Evolutionary conservation across 2,888 invertebrate genomes (phyloP).

Genomic region (Ormyrus rosae): DNA sequence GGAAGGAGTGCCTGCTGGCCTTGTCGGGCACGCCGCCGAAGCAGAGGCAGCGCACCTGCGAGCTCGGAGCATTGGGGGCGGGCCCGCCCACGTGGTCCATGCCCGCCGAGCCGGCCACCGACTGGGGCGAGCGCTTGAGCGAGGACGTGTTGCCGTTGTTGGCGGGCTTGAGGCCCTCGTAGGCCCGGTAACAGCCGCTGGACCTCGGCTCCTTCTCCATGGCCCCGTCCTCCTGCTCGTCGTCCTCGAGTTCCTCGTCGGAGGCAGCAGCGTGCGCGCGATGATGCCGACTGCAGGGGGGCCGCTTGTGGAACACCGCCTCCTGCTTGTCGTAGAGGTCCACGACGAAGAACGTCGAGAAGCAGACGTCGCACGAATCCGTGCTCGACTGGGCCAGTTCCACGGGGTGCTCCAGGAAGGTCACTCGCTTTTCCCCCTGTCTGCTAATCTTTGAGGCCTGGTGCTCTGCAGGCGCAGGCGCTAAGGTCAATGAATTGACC

Average conservation of each 20-base stretch:
- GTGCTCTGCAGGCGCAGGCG: slow-evolving; percentile 43
- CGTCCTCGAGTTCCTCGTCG: slow-evolving; percentile 15
- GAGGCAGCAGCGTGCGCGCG: neutral
- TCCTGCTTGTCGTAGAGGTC: slow-evolving; percentile 50
- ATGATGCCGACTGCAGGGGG: slow-evolving; percentile 36
- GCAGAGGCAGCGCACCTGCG: slow-evolving; percentile 68
- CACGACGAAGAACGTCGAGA: slow-evolving; percentile 47
- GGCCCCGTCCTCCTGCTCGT: slow-evolving; percentile 16
- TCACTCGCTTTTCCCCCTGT: slow-evolving; percentile 55
- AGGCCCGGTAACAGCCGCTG: slow-evolving; percentile 68
- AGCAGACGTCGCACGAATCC: slow-evolving; percentile 57
- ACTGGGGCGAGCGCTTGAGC: slow-evolving; percentile 64
- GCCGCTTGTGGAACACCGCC: slow-evolving; percentile 25
- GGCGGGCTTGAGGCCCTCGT: slow-evolving; percentile 74
- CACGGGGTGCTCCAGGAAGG: slow-evolving; percentile 56
- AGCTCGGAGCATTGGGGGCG: neutral
- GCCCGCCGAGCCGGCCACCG: neutral
- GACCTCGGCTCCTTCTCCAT: slow-evolving; percentile 73
- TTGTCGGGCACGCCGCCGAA: slow-evolving; percentile 74
- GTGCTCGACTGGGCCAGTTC: slow-evolving; percentile 27
- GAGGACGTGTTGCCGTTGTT: slow-evolving; percentile 74
- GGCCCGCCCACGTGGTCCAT: slow-evolving; percentile 30
- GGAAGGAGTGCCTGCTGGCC: slow-evolving; percentile 77
- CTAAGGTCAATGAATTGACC: slow-evolving; percentile 45
- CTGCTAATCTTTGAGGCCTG: slow-evolving; percentile 38